Base-by-base conservation (phyloP, 2,797 vertebrate genomes). In the Macroramphosus scolopax region DNA sequence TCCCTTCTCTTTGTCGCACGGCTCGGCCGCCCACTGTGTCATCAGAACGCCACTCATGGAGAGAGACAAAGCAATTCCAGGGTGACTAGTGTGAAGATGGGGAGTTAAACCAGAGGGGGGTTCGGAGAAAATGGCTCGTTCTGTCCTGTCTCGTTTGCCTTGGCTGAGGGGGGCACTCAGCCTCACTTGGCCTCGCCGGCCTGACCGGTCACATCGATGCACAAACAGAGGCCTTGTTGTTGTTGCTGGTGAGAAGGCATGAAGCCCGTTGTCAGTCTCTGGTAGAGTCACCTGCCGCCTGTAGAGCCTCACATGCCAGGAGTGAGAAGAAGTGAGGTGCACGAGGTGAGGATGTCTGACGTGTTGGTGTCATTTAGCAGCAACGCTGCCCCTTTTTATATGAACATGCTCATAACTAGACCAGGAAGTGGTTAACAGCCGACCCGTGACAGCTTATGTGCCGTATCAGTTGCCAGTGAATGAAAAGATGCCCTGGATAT, bases 111-210 rank as follows among this genome's bases (percentile, higher is more conserved):
- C 58, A 60, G 65, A 67, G 68, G 67, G 63, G 63, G 53, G 20
- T 22, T 37, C 53, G 18, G 50, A 74, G 77, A 80, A 84, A 83
- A 79, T 79, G 68, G 56, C 64, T 69, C 51, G 44, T 68, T 80
- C 66, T 72, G 60, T 82, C 73, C 55, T 72, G 72, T 81, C 75
- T 74, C 26, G 20, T 81, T 77, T 74, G 72, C 49, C 58, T 35
- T 9, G 48, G 63, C 58, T 29, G 49, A 66, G 55, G 51, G 41
- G 26, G 67, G 35, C 44, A 30, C 52, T 48, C 17, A 37, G 69
- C 69, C 64, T 69, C 62, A 75, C 60, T 80, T 68, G 81, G 72
- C 68, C n/a, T n/a, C n/a, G n/a, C n/a, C n/a, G 63, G 71, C 66
- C 59, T 48, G 68, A 76, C 62, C 63, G 33, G 72, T 72, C 53